Conservation (phyloP, 2,888 invertebrate genomes). For the Tethea ocularis region DNA sequence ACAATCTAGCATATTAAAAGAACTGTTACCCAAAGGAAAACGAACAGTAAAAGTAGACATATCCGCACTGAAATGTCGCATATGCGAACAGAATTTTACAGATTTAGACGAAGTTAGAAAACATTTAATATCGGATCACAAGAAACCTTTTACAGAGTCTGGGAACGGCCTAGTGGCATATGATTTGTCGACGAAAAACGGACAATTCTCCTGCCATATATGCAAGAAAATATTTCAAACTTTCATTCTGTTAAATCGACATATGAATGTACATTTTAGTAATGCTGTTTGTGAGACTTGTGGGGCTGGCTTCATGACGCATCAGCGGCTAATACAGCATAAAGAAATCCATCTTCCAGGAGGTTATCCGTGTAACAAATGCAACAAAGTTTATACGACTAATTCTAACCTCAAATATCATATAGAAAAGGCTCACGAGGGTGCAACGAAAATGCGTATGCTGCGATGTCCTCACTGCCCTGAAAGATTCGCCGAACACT, state of each 20-base stretch:
- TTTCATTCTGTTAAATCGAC: constrained; percentile 64
- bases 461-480: constrained; percentile 62
- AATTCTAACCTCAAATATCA: constrained; percentile 67
- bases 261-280: constrained; percentile 72
- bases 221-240: constrained; percentile 64
- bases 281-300: constrained; percentile 70
- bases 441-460: constrained; percentile 55
- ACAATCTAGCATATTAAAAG: constrained; percentile 46
- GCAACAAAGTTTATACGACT: constrained; percentile 75
- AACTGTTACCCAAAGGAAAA: constrained; percentile 62
- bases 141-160: constrained; percentile 54
- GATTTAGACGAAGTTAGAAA: constrained; percentile 50
- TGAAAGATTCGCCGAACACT: constrained; percentile 66
- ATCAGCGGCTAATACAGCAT: constrained; percentile 62
- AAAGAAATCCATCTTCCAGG: constrained; percentile 66
- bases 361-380: constrained; percentile 65
- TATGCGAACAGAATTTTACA: constrained; percentile 43
- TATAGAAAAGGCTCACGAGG: constrained; percentile 61
- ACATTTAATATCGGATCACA: constrained; percentile 53
- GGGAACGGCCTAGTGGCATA: constrained; percentile 63
- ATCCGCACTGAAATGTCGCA: constrained; percentile 58
- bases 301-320: constrained; percentile 66
- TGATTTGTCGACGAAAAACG: constrained; percentile 50
- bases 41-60: constrained; percentile 68
- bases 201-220: constrained; percentile 60